Evolutionary conservation across 2,113 vertebrate species (phyloP).

Genomic region (Rhizomys pruinosus): DNA sequence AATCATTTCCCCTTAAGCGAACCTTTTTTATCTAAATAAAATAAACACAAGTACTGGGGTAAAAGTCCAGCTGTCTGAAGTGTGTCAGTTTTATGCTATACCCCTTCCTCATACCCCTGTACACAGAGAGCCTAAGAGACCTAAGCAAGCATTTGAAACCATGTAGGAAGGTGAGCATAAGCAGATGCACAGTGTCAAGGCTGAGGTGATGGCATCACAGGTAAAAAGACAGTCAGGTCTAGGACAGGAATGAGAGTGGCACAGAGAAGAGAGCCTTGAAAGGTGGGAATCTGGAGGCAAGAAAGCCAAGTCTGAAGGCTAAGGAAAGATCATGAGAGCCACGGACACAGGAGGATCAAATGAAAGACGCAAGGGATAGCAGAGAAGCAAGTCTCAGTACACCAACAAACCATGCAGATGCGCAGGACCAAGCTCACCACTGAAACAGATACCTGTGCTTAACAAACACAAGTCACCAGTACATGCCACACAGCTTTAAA

Average conservation of each 20-base stretch:
- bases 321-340: background rate
- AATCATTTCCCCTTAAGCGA: background rate
- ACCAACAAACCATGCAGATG: too few relatives aligned
- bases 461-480: conserved; percentile 20
- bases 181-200: background rate
- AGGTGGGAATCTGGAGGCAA: background rate
- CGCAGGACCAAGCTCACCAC: background rate
- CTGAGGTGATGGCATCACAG: background rate
- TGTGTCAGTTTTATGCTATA: too few relatives aligned
- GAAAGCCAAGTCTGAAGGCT: background rate
- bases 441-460: background rate
- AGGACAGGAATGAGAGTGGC: background rate
- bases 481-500: background rate
- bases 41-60: background rate
- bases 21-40: conserved; percentile 4
- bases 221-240: background rate
- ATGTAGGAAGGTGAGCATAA: too few relatives aligned
- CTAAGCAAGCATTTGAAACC: background rate
- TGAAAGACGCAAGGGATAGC: background rate
- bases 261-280: background rate
- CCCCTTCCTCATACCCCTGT: too few relatives aligned
- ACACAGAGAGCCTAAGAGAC: background rate
- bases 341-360: background rate
- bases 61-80: background rate
- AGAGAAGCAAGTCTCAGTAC: too few relatives aligned